Evolutionary conservation across 64 coral and sea anemone species (phyloP).

Genomic region (Montipora capricornis): DNA sequence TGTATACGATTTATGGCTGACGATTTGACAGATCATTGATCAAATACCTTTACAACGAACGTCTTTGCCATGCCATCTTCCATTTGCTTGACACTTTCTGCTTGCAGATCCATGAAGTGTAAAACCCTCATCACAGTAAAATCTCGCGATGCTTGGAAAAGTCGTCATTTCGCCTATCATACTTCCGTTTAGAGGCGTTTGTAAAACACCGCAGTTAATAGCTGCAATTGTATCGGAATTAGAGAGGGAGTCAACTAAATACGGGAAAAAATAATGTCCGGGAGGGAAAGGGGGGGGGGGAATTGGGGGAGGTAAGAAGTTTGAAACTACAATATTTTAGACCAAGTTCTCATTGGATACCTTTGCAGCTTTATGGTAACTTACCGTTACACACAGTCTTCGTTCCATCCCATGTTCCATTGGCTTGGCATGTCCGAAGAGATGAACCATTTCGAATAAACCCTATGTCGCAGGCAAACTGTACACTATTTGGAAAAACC

Average conservation of each 20-base stretch:
- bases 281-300: no score
- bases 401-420: conserved; percentile 64
- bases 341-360: no score
- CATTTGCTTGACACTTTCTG: conserved; percentile 54
- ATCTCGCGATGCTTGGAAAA: conserved; percentile 3
- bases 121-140: conserved; percentile 51
- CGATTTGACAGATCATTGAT: not conserved
- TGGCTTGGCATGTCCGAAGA: conserved; percentile 30
- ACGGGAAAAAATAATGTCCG: no score
- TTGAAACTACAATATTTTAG: no score
- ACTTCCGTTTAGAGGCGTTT: conserved; percentile 35
- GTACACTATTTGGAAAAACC: conserved; percentile 63
- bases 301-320: no score
- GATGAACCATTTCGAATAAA: conserved; percentile 67
- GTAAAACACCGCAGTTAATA: conserved; percentile 54
- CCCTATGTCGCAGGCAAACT: conserved; percentile 69
- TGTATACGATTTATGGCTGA: not conserved
- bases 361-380: not conserved
- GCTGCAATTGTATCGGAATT: not conserved
- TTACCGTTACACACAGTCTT: conserved; percentile 53
- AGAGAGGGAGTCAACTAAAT: no score
- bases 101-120: conserved; percentile 8
- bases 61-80: conserved; percentile 53
- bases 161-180: conserved; percentile 27
- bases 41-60: conserved; percentile 49